A percentile compares a stretch with the other conserved stretches of the same genome.
Evolutionary conservation across 2,797 vertebrate genomes (phyloP).

Genomic region (Sandelia bainsii): DNA sequence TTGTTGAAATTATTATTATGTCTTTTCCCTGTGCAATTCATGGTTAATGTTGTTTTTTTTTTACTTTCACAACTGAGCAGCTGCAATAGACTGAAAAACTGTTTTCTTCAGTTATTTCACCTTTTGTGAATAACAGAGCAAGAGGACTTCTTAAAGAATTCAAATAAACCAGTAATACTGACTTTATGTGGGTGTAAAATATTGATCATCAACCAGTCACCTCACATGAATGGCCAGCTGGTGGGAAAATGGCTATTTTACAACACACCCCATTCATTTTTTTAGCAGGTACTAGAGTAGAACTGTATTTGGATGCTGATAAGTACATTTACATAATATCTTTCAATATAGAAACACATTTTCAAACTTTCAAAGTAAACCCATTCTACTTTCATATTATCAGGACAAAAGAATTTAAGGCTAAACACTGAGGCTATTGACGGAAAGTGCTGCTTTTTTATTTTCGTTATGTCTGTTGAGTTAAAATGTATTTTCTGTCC

Average conservation of each 20-base stretch:
- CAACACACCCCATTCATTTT: not conserved
- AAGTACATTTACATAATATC: not conserved
- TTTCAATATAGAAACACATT: not conserved
- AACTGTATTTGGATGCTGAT: not conserved
- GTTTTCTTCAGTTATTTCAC: slow-evolving; percentile 15
- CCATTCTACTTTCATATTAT: not conserved
- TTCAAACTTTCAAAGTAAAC: not conserved
- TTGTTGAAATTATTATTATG: not conserved
- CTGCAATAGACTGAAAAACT: not conserved
- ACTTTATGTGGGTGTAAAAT: slow-evolving; percentile 18
- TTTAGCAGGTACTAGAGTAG: not conserved
- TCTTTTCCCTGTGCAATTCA: not conserved
- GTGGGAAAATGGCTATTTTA: not conserved
- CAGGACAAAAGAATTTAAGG: not conserved
- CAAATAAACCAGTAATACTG: slow-evolving; percentile 12
- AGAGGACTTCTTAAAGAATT: slow-evolving; percentile 34
- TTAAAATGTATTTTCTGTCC: slow-evolving; percentile 19
- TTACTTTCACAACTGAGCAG: not conserved
- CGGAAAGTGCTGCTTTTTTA: not conserved
- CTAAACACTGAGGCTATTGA: not conserved
- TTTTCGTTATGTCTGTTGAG: slow-evolving; percentile 4
- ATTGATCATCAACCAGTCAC: not conserved
- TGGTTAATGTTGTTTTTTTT: not conserved
- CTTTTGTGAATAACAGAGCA: slow-evolving; percentile 10
- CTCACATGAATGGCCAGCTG: not conserved